Evolutionary conservation across 1,140 invertebrate species (phyloP).

Genomic region (Anthonomus grandis): DNA sequence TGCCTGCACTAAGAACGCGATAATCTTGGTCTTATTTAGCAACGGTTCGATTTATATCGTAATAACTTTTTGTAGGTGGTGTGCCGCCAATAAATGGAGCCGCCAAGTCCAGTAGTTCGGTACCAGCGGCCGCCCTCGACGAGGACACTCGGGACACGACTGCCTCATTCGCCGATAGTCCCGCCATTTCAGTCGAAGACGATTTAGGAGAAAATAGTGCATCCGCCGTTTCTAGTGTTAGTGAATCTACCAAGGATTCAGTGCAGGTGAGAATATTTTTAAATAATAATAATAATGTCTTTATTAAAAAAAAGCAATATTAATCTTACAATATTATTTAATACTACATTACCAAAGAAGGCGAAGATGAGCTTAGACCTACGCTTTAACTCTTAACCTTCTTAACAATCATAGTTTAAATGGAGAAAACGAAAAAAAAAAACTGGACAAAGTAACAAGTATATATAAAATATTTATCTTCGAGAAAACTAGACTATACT

Average conservation of each 20-base stretch:
- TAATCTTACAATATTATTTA: too few relatives aligned
- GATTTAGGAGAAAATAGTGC: slow-evolving; percentile 20
- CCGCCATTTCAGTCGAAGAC: slow-evolving; percentile 14
- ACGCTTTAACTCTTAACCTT: too few relatives aligned
- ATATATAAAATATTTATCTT: background rate
- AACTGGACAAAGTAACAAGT: background rate
- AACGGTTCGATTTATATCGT: too few relatives aligned
- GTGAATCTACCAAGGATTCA: slow-evolving; percentile 47
- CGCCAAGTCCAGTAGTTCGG: slow-evolving; percentile 29
- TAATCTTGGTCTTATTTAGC: too few relatives aligned
- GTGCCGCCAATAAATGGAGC: slow-evolving; percentile 49
- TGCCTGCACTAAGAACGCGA: too few relatives aligned
- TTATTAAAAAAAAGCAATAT: too few relatives aligned
- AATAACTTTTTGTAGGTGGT: slow-evolving; percentile 16
- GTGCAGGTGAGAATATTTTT: slow-evolving; percentile 27
- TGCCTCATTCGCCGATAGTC: slow-evolving; percentile 64
- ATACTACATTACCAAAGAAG: too few relatives aligned
- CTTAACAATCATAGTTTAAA: too few relatives aligned
- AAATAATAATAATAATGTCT: too few relatives aligned
- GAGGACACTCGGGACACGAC: slow-evolving; percentile 59
- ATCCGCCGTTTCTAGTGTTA: slow-evolving; percentile 30
- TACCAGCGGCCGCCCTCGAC: slow-evolving; percentile 30
- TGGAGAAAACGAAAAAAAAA: too few relatives aligned
- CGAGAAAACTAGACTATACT: too few relatives aligned
- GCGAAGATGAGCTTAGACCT: too few relatives aligned